phyloP scores from a whole-genome alignment of 2,888 invertebrate genomes.

The Ernsta delagoae region DNA sequence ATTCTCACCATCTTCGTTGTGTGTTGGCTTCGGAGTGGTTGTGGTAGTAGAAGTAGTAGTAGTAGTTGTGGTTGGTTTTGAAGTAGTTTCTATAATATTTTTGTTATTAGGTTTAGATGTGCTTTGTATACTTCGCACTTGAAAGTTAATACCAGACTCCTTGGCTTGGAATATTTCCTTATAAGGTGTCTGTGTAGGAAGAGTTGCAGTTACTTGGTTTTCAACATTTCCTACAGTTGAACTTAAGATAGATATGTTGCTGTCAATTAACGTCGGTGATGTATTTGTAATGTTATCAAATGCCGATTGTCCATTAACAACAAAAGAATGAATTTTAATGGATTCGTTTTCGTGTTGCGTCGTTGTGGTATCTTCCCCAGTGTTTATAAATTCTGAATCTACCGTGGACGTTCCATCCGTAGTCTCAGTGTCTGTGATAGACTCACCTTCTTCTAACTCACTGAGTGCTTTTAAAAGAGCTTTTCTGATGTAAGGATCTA shows the following conservation, averaged over 20 bases:
- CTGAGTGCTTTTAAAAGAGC: conserved; percentile 91
- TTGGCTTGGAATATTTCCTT: conserved; percentile 74
- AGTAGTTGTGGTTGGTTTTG: conserved; percentile 64
- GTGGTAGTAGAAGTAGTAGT: conserved; percentile 81
- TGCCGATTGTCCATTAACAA: conserved; percentile 77
- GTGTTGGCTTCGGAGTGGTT: conserved; percentile 87
- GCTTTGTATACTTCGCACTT: conserved; percentile 70
- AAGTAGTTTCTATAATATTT: conserved; percentile 52
- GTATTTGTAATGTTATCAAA: conserved; percentile 64
- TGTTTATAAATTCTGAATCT: conserved; percentile 68
- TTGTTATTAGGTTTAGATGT: conserved; percentile 55
- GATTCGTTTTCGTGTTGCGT: conserved; percentile 47
- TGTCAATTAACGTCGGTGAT: conserved; percentile 65
- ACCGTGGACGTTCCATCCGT: conserved; percentile 55
- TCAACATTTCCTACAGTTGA: conserved; percentile 79
- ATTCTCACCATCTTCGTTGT: conserved; percentile 88
- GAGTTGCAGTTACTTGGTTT: conserved; percentile 67
- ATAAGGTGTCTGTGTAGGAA: conserved; percentile 69
- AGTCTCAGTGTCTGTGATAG: conserved; percentile 69
- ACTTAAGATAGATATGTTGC: conserved; percentile 72
- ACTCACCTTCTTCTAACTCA: conserved; percentile 88
- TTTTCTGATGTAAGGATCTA: conserved; percentile 90
- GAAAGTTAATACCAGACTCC: conserved; percentile 62
- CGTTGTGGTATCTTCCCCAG: conserved; percentile 66
- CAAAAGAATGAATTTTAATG: conserved; percentile 53